A percentile compares a stretch with the other conserved stretches of the same genome.
phyloP scores from a whole-genome alignment of 2,888 invertebrate genomes.

The Girardia tigrina region DNA sequence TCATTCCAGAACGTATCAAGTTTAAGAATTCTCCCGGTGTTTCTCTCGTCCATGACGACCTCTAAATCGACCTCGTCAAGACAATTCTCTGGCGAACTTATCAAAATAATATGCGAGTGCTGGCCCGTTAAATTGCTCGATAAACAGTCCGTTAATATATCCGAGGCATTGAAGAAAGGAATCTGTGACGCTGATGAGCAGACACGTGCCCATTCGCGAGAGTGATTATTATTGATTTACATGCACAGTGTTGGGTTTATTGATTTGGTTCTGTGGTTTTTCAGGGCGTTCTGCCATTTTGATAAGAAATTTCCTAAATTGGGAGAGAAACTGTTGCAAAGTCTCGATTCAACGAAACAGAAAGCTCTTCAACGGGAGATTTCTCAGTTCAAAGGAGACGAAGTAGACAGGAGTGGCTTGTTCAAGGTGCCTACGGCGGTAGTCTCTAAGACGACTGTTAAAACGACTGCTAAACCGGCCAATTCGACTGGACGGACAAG shows the following conservation, averaged over 20 bases:
- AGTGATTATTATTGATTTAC: constrained; percentile 54
- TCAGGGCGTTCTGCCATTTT: constrained; percentile 25
- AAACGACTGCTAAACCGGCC: background rate
- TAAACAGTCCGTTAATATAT: constrained; percentile 62
- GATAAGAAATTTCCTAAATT: constrained; percentile 14
- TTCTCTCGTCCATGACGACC: constrained; percentile 48
- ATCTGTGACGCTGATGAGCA: constrained; percentile 82
- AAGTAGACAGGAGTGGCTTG: background rate
- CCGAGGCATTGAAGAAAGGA: constrained; percentile 66
- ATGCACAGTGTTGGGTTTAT: background rate
- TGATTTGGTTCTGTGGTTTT: background rate
- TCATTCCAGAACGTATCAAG: constrained; percentile 61
- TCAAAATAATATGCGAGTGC: constrained; percentile 66
- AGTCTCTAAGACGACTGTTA: background rate
- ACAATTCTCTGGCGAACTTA: constrained; percentile 59
- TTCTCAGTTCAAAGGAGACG: background rate
- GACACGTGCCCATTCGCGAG: constrained; percentile 67
- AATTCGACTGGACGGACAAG: background rate
- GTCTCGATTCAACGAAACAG: constrained; percentile 13
- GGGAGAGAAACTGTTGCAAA: constrained; percentile 17
- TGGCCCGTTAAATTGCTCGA: constrained; percentile 76
- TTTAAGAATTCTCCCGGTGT: constrained; percentile 65
- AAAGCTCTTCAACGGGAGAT: constrained; percentile 26
- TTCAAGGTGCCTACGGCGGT: background rate
- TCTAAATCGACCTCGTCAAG: background rate